Percentiles rank a stretch among this genome's conserved stretches.
Conservation (phyloP, 2,797 vertebrate species). For the Xiphorhynchus erythropygius region DNA sequence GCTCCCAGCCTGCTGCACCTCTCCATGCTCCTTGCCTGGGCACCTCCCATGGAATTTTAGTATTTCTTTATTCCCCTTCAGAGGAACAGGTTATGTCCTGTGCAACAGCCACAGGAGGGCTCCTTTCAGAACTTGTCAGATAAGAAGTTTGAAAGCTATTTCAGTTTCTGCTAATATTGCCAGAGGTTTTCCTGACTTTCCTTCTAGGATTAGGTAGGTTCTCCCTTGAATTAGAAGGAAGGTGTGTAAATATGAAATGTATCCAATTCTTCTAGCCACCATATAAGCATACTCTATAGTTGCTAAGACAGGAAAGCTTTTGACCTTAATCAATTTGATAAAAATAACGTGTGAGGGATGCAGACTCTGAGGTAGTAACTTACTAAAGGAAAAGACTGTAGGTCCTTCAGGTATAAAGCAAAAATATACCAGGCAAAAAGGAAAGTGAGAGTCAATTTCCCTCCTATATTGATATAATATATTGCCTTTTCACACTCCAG, state of each 20-base stretch:
- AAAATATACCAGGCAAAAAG: neutral
- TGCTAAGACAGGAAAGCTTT: neutral
- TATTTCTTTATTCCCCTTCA: neutral
- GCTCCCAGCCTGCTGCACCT: neutral
- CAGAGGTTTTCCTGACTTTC: neutral
- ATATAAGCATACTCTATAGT: neutral
- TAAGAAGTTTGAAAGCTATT: neutral
- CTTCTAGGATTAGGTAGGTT: neutral
- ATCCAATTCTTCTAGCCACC: neutral
- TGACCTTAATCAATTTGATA: neutral
- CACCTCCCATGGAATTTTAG: neutral
- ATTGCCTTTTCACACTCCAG: neutral
- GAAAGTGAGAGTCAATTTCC: neutral
- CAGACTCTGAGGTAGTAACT: neutral
- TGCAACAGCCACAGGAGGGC: neutral
- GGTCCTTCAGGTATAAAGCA: neutral
- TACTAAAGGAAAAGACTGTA: neutral
- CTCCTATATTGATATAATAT: neutral
- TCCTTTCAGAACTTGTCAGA: neutral
- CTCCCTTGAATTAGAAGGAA: neutral
- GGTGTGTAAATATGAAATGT: neutral
- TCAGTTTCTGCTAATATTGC: neutral
- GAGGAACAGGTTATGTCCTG: neutral
- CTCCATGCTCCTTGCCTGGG: neutral
- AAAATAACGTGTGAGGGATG: neutral